phyloP scores from a whole-genome alignment of 2,113 vertebrate genomes.

The Paralichthys olivaceus region DNA sequence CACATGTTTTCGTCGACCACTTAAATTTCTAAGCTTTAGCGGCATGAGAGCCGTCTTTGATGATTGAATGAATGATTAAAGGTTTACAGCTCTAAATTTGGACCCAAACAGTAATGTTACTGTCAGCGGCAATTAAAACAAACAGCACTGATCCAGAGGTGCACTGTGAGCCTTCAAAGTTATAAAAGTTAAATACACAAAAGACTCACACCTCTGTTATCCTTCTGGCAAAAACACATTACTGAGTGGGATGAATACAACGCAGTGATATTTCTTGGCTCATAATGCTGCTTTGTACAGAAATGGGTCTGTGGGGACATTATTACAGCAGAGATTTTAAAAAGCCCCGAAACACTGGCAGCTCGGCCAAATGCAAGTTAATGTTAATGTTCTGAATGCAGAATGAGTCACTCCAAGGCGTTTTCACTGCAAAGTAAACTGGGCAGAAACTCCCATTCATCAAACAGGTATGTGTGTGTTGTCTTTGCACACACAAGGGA shows the following conservation, averaged over 20 bases:
- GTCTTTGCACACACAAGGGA: conserved; percentile 68
- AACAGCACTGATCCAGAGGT: conserved; percentile 38
- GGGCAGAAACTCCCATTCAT: conserved; percentile 77
- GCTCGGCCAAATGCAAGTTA: not conserved
- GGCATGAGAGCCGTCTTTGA: conserved; percentile 12
- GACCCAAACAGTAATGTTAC: conserved; percentile 14
- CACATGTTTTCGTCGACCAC: too few relatives aligned
- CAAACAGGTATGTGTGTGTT: conserved; percentile 77
- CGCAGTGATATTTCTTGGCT: not conserved
- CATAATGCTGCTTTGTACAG: conserved; percentile 23
- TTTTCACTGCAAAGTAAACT: conserved; percentile 70
- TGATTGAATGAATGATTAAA: conserved; percentile 39
- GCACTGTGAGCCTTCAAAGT: conserved; percentile 37
- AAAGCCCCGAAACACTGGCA: not conserved
- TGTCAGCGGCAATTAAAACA: conserved; percentile 30
- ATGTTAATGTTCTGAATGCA: conserved; percentile 34
- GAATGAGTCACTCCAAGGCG: conserved; percentile 71
- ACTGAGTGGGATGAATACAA: not conserved
- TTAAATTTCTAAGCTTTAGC: conserved; percentile 8
- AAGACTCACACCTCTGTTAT: conserved; percentile 7
- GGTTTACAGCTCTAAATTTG: conserved; percentile 33
- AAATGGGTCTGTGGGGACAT: conserved; percentile 8
- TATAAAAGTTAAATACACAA: conserved; percentile 19
- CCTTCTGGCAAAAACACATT: conserved; percentile 6
- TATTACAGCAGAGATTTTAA: not conserved